These are phyloP conservation scores for Tetragnatha montana DNA, from an alignment of 2,888 invertebrate genomes.

Conservation along the genomic window DNA sequence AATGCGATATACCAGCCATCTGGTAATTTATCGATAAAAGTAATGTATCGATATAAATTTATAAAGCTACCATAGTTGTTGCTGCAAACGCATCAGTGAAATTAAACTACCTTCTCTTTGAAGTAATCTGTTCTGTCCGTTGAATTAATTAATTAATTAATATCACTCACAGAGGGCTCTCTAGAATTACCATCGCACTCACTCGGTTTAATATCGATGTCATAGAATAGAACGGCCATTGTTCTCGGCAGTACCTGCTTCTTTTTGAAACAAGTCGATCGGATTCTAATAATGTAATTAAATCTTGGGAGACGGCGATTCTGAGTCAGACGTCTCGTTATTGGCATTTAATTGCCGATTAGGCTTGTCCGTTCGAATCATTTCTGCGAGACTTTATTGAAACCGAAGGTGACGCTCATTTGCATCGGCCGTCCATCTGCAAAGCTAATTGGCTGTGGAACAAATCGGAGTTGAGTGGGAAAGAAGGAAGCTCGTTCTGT, in stretches of 20 bases:
- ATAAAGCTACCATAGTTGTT: too few relatives aligned
- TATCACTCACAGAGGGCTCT: too few relatives aligned
- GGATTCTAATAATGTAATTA: slow-evolving; percentile 33
- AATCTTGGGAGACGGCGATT: slow-evolving; percentile 27
- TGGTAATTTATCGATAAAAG: too few relatives aligned
- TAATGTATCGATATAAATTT: too few relatives aligned
- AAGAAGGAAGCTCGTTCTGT: not conserved
- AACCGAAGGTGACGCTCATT: slow-evolving; percentile 19
- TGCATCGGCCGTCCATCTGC: slow-evolving; percentile 31
- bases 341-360: slow-evolving; percentile 56
- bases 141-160: too few relatives aligned
- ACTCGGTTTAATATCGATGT: too few relatives aligned
- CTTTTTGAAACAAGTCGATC: slow-evolving; percentile 8
- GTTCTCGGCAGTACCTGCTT: not conserved
- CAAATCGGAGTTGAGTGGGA: not conserved
- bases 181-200: too few relatives aligned
- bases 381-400: slow-evolving; percentile 19
- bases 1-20: too few relatives aligned
- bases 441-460: slow-evolving; percentile 32
- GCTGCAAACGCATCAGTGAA: too few relatives aligned
- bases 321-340: slow-evolving; percentile 27
- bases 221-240: too few relatives aligned
- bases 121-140: too few relatives aligned
- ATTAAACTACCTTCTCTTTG: too few relatives aligned
- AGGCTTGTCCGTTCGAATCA: slow-evolving; percentile 5